Evolutionary conservation across 2,888 invertebrate genomes (phyloP).

Genomic region (Cryptus armator): DNA sequence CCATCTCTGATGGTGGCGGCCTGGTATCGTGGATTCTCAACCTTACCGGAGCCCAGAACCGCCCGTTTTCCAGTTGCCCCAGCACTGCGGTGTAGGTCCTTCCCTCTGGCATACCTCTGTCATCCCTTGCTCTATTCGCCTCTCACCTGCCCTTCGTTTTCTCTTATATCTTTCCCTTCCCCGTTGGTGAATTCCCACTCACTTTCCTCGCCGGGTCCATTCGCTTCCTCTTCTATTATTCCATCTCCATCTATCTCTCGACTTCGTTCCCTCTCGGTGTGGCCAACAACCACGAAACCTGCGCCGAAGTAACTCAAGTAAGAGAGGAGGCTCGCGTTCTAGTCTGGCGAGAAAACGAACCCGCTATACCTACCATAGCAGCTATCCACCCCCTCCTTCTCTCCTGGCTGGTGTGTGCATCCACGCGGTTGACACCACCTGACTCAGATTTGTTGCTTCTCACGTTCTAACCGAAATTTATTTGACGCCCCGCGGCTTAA

Average conservation of each 20-base stretch:
- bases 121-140: slow-evolving; percentile 65
- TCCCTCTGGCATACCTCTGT: slow-evolving; percentile 36
- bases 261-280: slow-evolving; percentile 53
- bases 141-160: slow-evolving; percentile 41
- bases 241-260: slow-evolving; percentile 34
- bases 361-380: slow-evolving; percentile 14
- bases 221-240: slow-evolving; percentile 30
- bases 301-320: slow-evolving; percentile 79
- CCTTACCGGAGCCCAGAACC: slow-evolving; percentile 68
- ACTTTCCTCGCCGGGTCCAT: background rate
- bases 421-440: slow-evolving; percentile 82
- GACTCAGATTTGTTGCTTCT: slow-evolving; percentile 85
- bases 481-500: slow-evolving; percentile 83
- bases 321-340: slow-evolving; percentile 74
- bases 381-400: slow-evolving; percentile 32
- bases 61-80: slow-evolving; percentile 42
- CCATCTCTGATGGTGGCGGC: slow-evolving; percentile 63
- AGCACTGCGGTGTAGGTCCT: slow-evolving; percentile 24
- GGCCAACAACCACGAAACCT: slow-evolving; percentile 66
- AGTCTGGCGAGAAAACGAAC: background rate
- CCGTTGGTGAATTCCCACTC: background rate
- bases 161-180: slow-evolving; percentile 8
- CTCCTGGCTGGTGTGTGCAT: slow-evolving; percentile 39
- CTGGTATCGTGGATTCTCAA: slow-evolving; percentile 71
- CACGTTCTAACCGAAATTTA: slow-evolving; percentile 85